Conservation (phyloP, 2,797 vertebrate genomes). For the Cossypha niveicapilla region DNA sequence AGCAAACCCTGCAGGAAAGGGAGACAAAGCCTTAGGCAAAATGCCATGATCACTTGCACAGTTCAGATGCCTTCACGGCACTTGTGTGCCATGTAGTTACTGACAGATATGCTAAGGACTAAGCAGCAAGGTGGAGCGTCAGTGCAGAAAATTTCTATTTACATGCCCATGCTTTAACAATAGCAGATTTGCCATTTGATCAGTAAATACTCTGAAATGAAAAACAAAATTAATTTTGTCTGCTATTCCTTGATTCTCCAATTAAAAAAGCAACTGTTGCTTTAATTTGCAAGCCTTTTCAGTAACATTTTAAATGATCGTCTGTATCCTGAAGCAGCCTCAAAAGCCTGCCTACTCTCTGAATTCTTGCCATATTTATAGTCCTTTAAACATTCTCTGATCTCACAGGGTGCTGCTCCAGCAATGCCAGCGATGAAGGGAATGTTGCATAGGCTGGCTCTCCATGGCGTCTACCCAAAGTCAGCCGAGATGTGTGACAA, state of each 20-base stretch:
- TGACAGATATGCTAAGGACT: not conserved
- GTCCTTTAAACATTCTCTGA: not conserved
- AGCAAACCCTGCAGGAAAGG: not conserved
- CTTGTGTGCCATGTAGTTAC: not conserved
- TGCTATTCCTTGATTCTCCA: not conserved
- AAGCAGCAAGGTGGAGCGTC: not conserved
- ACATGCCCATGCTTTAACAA: not conserved
- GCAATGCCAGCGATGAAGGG: not conserved
- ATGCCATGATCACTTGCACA: not conserved
- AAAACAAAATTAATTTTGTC: not conserved
- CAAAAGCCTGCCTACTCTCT: not conserved
- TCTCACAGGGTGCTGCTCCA: not conserved
- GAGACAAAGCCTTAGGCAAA: not conserved
- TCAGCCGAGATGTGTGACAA: not conserved
- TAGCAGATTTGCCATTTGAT: not conserved
- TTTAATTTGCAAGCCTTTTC: not conserved
- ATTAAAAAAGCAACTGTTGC: not conserved
- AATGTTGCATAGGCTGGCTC: slow-evolving; percentile 18
- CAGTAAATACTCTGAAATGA: not conserved
- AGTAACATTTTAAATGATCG: not conserved
- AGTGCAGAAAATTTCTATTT: not conserved
- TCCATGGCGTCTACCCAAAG: not conserved
- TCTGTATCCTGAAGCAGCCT: not conserved
- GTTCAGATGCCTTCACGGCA: not conserved
- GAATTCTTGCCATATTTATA: slow-evolving; percentile 45